These are phyloP conservation scores for Crotophaga sulcirostris DNA, from an alignment of 2,113 vertebrate genomes.

Conservation along the genomic window DNA sequence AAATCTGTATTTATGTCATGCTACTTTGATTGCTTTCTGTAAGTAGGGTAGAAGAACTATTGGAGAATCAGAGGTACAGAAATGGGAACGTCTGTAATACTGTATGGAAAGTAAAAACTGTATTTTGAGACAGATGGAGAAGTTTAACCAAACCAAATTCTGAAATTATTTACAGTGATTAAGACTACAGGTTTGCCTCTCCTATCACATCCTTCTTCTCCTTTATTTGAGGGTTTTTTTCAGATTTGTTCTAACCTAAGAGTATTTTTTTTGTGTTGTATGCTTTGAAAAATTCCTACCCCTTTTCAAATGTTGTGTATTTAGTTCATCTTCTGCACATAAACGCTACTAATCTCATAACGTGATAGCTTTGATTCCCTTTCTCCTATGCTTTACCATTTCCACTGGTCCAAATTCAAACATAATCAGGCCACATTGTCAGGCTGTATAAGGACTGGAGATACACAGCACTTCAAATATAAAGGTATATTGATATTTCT, in stretches of 20 bases:
- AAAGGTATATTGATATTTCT: not conserved
- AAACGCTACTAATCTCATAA: not conserved
- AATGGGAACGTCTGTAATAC: not conserved
- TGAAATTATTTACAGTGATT: not conserved
- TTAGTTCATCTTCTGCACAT: not conserved
- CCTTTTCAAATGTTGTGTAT: not conserved
- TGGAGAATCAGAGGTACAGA: not conserved
- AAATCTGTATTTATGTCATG: not conserved
- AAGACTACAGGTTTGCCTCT: not conserved
- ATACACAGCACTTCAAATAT: not conserved
- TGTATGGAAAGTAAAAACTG: not conserved
- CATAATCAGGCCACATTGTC: not conserved
- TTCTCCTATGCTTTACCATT: not conserved
- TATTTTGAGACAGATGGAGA: not conserved
- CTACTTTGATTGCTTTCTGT: not conserved
- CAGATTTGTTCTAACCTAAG: not conserved
- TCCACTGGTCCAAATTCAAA: not conserved
- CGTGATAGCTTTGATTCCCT: not conserved
- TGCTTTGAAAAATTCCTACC: not conserved
- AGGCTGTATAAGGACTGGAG: not conserved
- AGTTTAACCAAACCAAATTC: not conserved
- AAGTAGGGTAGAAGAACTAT: not conserved
- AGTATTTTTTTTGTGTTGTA: not conserved
- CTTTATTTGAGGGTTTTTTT: not conserved
- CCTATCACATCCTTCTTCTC: not conserved